Conservation (phyloP, 1,140 invertebrate species). For the Tribolium madens region DNA sequence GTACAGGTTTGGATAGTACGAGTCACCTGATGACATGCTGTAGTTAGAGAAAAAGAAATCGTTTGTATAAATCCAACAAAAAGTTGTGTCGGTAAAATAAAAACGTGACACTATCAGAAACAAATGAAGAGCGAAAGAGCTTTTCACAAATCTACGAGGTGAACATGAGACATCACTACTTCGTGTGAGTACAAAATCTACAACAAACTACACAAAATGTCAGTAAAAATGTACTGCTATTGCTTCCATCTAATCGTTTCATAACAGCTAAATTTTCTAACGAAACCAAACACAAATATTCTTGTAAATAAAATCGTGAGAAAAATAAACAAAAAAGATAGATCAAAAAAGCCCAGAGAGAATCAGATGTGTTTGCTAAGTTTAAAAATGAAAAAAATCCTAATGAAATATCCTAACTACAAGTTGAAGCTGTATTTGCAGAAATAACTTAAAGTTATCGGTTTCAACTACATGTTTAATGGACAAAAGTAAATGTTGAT, state of each 20-base stretch:
- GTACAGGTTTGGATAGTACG: constrained; percentile 63
- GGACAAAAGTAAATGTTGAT: neutral
- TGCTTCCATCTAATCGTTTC: constrained; percentile 44
- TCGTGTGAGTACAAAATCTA: constrained; percentile 20
- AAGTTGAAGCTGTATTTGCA: constrained; percentile 17
- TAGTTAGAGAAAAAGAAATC: constrained; percentile 40
- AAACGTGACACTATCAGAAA: constrained; percentile 28
- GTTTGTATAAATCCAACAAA: constrained; percentile 29
- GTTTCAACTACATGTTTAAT: constrained; percentile 2
- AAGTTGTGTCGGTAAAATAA: constrained; percentile 16
- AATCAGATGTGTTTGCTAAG: neutral
- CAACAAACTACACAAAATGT: constrained; percentile 38
- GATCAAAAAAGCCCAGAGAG: neutral
- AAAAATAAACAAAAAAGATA: neutral
- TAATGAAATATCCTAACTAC: neutral
- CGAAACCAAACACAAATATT: constrained; percentile 16
- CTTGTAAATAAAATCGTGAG: neutral
- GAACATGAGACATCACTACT: constrained; percentile 36
- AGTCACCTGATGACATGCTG: constrained; percentile 59
- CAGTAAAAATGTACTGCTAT: constrained; percentile 54
- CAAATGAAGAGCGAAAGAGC: constrained; percentile 19
- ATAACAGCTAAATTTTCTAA: constrained; percentile 4
- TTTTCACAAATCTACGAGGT: constrained; percentile 25
- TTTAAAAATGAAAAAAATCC: neutral
- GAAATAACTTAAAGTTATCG: constrained; percentile 12